These are phyloP conservation scores for Caenorhabditis elegans DNA, from an alignment of 1,140 invertebrate genomes.

Conservation along the genomic window WBcel235 BX284602.5:4552001-4552500, in stretches of 20 bases:
- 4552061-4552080: not conserved
- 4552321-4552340: conserved; percentile 1
- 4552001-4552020: too few relatives aligned
- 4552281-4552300: not conserved
- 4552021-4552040: too few relatives aligned
- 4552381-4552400: not conserved
- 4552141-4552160: not conserved
- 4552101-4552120: not conserved
- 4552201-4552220: not conserved
- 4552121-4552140: not conserved
- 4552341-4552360: not conserved
- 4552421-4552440: too few relatives aligned
- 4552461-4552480: not conserved
- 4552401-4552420: not conserved
- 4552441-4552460: too few relatives aligned
- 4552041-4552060: too few relatives aligned
- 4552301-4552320: not conserved
- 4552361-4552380: not conserved
- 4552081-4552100: not conserved
- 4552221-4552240: not conserved
- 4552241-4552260: conserved; percentile 4
- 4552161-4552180: not conserved
- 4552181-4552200: not conserved
- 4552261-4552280: not conserved
- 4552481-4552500: too few relatives aligned